These are phyloP conservation scores for Lontra canadensis DNA, from an alignment of 2,113 vertebrate species.

Conservation along the genomic window DNA sequence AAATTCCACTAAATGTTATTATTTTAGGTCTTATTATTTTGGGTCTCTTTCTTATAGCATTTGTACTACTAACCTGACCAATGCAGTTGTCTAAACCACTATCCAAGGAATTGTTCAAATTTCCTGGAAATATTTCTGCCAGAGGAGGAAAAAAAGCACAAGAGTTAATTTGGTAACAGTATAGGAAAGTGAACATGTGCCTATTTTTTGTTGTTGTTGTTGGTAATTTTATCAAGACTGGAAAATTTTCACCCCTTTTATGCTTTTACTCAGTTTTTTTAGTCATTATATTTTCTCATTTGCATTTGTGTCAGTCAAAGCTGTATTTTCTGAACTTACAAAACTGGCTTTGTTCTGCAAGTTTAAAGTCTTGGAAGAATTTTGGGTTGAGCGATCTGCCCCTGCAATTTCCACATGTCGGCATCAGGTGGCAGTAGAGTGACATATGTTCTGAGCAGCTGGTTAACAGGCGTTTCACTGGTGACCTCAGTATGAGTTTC, in stretches of 20 bases:
- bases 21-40: neutral
- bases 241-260: neutral
- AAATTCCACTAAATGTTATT: neutral
- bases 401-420: constrained; percentile 66
- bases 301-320: constrained; percentile 58
- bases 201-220: neutral
- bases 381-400: constrained; percentile 9
- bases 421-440: constrained; percentile 68
- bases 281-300: constrained; percentile 61
- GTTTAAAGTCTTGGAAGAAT: constrained; percentile 19
- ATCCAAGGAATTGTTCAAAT: neutral
- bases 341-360: constrained; percentile 58
- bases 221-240: constrained; percentile 40
- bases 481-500: neutral
- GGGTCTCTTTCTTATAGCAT: neutral
- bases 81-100: neutral
- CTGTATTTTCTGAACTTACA: constrained; percentile 33
- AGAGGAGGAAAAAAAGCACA: neutral
- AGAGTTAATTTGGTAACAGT: neutral
- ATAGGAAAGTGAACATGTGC: neutral
- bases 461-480: neutral
- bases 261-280: constrained; percentile 25
- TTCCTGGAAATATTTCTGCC: neutral
- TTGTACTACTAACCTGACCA: neutral
- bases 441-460: neutral